Percentiles rank a stretch among this genome's conserved stretches.
phyloP scores from a whole-genome alignment of 2,797 vertebrate species.

The Chelon labrosus region DNA sequence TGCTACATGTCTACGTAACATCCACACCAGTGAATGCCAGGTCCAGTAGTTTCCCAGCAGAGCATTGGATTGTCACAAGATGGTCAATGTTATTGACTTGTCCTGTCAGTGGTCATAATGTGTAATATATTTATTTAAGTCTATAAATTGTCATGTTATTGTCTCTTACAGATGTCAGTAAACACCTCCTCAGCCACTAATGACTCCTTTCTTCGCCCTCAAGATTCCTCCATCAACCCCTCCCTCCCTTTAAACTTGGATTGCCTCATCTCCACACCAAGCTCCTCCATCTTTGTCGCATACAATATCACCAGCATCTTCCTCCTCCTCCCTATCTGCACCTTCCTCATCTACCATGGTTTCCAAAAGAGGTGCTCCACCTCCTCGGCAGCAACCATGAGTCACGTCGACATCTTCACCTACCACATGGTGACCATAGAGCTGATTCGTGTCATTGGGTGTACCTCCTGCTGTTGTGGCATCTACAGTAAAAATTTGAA shows the following conservation, averaged over 20 bases:
- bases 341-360: not conserved
- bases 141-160: not conserved
- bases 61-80: too few relatives aligned
- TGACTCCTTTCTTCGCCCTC: not conserved
- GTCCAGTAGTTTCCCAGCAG: too few relatives aligned
- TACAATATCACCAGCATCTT: not conserved
- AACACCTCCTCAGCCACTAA: not conserved
- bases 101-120: too few relatives aligned
- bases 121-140: too few relatives aligned
- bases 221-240: not conserved
- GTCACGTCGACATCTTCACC: conserved; percentile 23
- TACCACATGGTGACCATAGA: conserved; percentile 23
- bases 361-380: not conserved
- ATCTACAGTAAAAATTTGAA: not conserved
- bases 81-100: too few relatives aligned
- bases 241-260: accelerated
- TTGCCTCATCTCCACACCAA: not conserved
- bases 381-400: not conserved
- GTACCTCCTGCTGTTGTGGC: not conserved
- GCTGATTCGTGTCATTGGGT: not conserved
- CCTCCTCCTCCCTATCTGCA: not conserved
- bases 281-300: not conserved
- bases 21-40: too few relatives aligned
- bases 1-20: too few relatives aligned
- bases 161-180: not conserved